Evolutionary conservation across 2,888 invertebrate species (phyloP).

Genomic region (Agrotis exclamationis): DNA sequence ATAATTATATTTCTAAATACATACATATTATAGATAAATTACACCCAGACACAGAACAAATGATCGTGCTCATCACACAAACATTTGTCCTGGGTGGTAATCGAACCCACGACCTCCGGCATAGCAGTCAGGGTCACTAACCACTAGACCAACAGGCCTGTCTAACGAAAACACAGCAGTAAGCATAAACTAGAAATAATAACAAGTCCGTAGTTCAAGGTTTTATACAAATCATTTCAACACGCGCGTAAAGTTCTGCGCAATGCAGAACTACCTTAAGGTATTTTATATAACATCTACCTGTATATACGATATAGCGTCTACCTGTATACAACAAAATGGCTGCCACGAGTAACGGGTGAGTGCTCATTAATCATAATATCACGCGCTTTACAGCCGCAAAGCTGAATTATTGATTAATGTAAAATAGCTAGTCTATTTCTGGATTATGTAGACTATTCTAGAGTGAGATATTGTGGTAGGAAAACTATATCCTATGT

Average conservation of each 20-base stretch:
- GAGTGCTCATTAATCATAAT: constrained; percentile 39
- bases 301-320: neutral
- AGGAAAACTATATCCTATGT: too few relatives aligned
- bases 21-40: too few relatives aligned
- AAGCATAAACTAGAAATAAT: neutral
- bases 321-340: constrained; percentile 11
- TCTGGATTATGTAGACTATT: neutral
- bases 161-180: neutral
- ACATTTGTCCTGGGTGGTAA: too few relatives aligned
- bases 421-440: neutral
- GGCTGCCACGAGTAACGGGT: constrained; percentile 1
- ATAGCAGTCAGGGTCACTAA: too few relatives aligned
- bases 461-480: neutral
- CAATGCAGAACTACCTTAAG: constrained; percentile 38
- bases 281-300: neutral
- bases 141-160: too few relatives aligned
- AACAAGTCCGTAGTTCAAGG: constrained; percentile 33
- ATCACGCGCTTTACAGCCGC: neutral
- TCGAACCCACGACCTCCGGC: too few relatives aligned
- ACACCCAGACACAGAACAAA: too few relatives aligned
- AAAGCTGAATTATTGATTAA: constrained; percentile 42
- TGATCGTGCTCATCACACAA: too few relatives aligned
- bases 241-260: constrained; percentile 32
- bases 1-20: too few relatives aligned
- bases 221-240: neutral